These are phyloP conservation scores for Megaleporinus macrocephalus DNA, from an alignment of 2,113 vertebrate genomes.

Conservation along the genomic window DNA sequence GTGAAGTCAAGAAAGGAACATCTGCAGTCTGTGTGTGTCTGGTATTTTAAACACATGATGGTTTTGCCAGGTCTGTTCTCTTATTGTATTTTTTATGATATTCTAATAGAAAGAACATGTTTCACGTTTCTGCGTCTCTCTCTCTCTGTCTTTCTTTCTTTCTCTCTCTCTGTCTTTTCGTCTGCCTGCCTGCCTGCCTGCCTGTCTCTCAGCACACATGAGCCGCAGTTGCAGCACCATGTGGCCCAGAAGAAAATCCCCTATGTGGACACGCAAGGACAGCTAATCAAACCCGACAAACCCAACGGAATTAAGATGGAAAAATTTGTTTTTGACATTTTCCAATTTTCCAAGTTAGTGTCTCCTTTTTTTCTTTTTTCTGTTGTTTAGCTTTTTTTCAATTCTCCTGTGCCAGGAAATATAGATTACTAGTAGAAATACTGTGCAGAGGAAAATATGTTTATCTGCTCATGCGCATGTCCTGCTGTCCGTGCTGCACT, in stretches of 20 bases:
- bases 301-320: slow-evolving; percentile 99
- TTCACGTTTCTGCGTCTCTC: slow-evolving; percentile 40
- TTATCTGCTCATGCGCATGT: neutral
- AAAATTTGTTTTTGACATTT: slow-evolving; percentile 98
- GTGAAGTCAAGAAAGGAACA: slow-evolving; percentile 38
- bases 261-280: slow-evolving; percentile 82
- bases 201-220: slow-evolving; percentile 77
- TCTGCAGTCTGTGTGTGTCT: slow-evolving; percentile 49
- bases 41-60: slow-evolving; percentile 56
- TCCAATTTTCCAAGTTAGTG: slow-evolving; percentile 95
- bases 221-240: slow-evolving; percentile 92
- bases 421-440: neutral
- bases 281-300: slow-evolving; percentile 88
- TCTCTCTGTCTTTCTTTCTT: neutral
- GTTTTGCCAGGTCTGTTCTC: slow-evolving; percentile 49
- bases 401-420: slow-evolving; percentile 22
- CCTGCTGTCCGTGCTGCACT: neutral
- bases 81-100: slow-evolving; percentile 40
- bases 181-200: slow-evolving; percentile 16
- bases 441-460: slow-evolving; percentile 2
- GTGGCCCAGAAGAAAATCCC: slow-evolving; percentile 97
- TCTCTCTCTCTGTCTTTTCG: slow-evolving; percentile 16
- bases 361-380: slow-evolving; percentile 9
- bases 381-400: neutral
- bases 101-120: slow-evolving; percentile 52